Evolutionary conservation across 1,140 invertebrate species (phyloP).

Genomic region (Samia ricini): DNA sequence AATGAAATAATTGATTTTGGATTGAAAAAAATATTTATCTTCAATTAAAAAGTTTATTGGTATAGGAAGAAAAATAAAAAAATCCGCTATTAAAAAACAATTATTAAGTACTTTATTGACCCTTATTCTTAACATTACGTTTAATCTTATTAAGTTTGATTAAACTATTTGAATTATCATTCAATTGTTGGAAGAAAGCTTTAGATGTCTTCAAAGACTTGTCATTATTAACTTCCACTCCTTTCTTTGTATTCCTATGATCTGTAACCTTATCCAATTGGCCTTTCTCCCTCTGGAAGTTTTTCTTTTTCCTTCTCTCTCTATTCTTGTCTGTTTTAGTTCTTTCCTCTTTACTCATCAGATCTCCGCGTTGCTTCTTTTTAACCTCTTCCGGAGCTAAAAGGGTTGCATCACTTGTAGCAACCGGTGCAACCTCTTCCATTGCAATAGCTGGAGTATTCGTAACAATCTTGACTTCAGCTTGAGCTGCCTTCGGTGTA

Average conservation of each 20-base stretch:
- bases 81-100: neutral
- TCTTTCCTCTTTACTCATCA: slow-evolving; percentile 89
- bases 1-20: no score
- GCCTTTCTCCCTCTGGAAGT: slow-evolving; percentile 82
- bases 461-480: slow-evolving; percentile 94
- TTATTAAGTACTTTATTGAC: slow-evolving; percentile 41
- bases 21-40: no score
- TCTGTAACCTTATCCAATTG: slow-evolving; percentile 79
- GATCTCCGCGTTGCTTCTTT: slow-evolving; percentile 86
- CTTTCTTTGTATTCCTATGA: slow-evolving; percentile 81
- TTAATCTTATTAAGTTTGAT: slow-evolving; percentile 59
- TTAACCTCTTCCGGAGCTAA: slow-evolving; percentile 97
- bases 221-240: slow-evolving; percentile 44
- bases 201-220: slow-evolving; percentile 87
- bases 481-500: slow-evolving; percentile 90
- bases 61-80: neutral
- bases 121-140: slow-evolving; percentile 59
- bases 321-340: slow-evolving; percentile 93
- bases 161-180: slow-evolving; percentile 82
- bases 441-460: slow-evolving; percentile 95
- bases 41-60: no score
- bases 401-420: slow-evolving; percentile 89
- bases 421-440: slow-evolving; percentile 97
- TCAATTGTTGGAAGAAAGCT: slow-evolving; percentile 89
- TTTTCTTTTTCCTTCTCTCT: slow-evolving; percentile 92